phyloP scores from a whole-genome alignment of 2,888 invertebrate species.

The Melanostoma mellinum region DNA sequence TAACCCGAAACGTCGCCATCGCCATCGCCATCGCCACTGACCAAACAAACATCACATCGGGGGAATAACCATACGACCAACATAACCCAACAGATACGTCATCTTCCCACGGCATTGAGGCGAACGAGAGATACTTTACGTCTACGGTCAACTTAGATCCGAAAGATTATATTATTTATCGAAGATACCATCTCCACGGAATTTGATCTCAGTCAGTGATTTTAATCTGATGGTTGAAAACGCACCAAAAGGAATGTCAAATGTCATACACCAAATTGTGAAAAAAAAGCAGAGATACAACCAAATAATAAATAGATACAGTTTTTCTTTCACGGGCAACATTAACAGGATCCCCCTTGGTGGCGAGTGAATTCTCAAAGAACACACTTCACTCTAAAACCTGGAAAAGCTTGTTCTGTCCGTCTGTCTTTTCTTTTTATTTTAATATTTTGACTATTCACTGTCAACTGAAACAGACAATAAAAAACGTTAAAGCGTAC shows the following conservation, averaged over 20 bases:
- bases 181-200: conserved; percentile 57
- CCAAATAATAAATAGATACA: conserved; percentile 40
- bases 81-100: conserved; percentile 40
- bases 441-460: conserved; percentile 57
- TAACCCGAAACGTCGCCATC: conserved; percentile 49
- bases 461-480: conserved; percentile 56
- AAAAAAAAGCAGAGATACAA: background rate
- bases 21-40: conserved; percentile 58
- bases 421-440: background rate
- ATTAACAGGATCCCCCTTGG: conserved; percentile 41
- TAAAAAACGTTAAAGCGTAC: conserved; percentile 44
- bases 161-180: conserved; percentile 61
- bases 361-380: conserved; percentile 42
- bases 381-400: conserved; percentile 24
- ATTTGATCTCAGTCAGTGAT: conserved; percentile 67
- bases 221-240: conserved; percentile 45
- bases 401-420: conserved; percentile 38
- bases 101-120: conserved; percentile 61
- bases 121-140: conserved; percentile 52
- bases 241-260: conserved; percentile 45
- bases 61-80: background rate
- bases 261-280: conserved; percentile 27
- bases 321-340: conserved; percentile 61
- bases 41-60: conserved; percentile 24
- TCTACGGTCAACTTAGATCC: conserved; percentile 43